Evolutionary conservation across 2,888 invertebrate species (phyloP), one percentile per base, ranked within the genome.

Genomic region (Lobophora halterata): DNA sequence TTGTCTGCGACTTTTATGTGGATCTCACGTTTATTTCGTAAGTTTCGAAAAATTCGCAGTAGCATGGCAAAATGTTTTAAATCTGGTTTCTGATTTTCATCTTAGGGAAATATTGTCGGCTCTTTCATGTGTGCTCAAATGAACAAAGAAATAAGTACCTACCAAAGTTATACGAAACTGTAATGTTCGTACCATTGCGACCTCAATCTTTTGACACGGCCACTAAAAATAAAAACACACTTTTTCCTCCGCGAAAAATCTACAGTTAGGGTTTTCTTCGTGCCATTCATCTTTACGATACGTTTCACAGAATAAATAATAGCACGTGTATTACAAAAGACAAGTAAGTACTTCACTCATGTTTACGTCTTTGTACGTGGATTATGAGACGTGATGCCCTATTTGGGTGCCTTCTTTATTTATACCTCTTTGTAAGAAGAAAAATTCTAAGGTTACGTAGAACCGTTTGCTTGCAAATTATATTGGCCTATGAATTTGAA

Each of bases 291-390:
- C 70, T 83, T 82, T 82, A 82, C 71, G 83, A 78, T 68, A 70
- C 61, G 27, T 16, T 31, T 30, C 26, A 27, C 30, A 37, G 43
- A 43, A 37, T 37, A 43, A n/a, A 32, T 25, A 36, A 12, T 24
- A 43, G 32, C 20, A 25, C 28, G 32, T 34, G 68, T 75, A 75
- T 79, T 76, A 80, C 74, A 71, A 73, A 69, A 72, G 71, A 73
- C 73, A 70, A 80, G 71, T 73, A 70, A 80, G 71, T 74, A 66
- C 73, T 65, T 77, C 74, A 79, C 71, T 81, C 78, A 75, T 74
- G 74, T 79, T 76, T 75, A 71, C 71, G 71, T 71, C 79, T 75
- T 80, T 81, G 78, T 81, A 71, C 78, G 72, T 63, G 80, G 79
- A 80, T 83, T 81, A 85, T 82, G 83, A 73, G 70, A 77, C 78